Conservation (phyloP, 2,888 invertebrate genomes). For the Hesperia comma region DNA sequence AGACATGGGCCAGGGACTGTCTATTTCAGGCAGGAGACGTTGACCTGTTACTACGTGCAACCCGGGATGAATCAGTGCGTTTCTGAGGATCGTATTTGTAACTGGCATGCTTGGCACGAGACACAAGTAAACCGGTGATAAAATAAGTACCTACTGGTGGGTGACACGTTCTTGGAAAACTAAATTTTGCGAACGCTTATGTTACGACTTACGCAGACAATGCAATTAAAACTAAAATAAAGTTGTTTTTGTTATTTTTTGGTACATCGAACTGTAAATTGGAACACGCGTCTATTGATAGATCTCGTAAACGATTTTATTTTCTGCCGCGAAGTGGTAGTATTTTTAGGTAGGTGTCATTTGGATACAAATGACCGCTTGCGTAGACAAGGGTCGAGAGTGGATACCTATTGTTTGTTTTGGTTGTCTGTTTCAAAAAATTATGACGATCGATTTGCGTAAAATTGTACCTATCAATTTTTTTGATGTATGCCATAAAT, state of each 20-base stretch:
- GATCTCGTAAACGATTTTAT: slow-evolving; percentile 16
- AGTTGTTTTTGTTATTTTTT: no score
- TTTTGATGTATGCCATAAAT: no score
- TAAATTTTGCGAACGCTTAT: slow-evolving; percentile 25
- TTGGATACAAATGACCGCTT: slow-evolving; percentile 23
- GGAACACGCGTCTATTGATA: slow-evolving; percentile 3
- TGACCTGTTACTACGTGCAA: slow-evolving; percentile 70
- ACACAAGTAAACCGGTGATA: slow-evolving; percentile 18
- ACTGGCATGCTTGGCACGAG: slow-evolving; percentile 30
- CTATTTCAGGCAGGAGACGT: slow-evolving; percentile 77
- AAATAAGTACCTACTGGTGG: slow-evolving; percentile 10
- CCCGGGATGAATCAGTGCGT: slow-evolving; percentile 58
- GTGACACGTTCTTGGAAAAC: slow-evolving; percentile 28
- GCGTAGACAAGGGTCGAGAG: slow-evolving; percentile 48
- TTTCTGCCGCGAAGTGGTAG: slow-evolving; percentile 22
- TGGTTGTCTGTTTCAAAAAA: slow-evolving; percentile 4
- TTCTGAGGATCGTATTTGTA: slow-evolving; percentile 38
- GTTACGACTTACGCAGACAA: slow-evolving; percentile 19
- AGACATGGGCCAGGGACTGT: slow-evolving; percentile 71
- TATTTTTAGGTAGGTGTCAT: slow-evolving; percentile 21
- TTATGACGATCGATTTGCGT: neutral
- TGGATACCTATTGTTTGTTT: slow-evolving; percentile 52
- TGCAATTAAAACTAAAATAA: slow-evolving; percentile 8
- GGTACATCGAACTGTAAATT: neutral
- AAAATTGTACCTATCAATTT: neutral